Evolutionary conservation across 2,113 vertebrate species (phyloP).

Genomic region (Calypte anna): DNA sequence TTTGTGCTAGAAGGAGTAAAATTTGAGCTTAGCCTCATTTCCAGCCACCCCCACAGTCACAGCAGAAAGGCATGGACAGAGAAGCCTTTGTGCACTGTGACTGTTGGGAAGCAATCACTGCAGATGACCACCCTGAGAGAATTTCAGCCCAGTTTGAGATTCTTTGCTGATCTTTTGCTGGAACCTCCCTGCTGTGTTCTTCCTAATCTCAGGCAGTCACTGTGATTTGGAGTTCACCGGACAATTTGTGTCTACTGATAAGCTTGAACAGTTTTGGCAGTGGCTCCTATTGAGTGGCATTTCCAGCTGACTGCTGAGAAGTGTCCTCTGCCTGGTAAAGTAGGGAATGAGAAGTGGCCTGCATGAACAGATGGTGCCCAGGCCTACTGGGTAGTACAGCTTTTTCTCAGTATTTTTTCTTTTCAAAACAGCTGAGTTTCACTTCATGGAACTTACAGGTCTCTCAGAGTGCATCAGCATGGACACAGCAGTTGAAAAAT

Average conservation of each 20-base stretch:
- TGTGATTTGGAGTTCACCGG: not conserved
- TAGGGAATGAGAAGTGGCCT: not conserved
- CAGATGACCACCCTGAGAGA: not conserved
- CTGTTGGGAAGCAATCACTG: not conserved
- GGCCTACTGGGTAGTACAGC: not conserved
- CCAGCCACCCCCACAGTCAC: not conserved
- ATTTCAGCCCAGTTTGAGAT: not conserved
- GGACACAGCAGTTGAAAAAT: not conserved
- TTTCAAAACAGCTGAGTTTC: not conserved
- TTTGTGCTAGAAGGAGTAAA: not conserved
- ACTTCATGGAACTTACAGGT: not conserved
- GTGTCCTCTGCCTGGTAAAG: not conserved
- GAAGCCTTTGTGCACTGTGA: not conserved
- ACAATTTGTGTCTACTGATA: not conserved
- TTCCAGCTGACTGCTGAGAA: not conserved
- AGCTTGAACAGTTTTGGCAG: not conserved
- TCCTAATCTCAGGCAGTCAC: not conserved
- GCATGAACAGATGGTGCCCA: not conserved
- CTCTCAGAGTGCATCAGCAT: not conserved
- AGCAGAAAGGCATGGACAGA: not conserved
- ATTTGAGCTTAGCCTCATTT: not conserved
- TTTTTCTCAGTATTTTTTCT: not conserved
- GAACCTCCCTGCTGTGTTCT: not conserved
- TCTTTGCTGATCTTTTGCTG: not conserved
- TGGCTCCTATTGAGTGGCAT: rapidly evolving